phyloP scores from a whole-genome alignment of 2,113 vertebrate genomes.

The Osmerus mordax region DNA sequence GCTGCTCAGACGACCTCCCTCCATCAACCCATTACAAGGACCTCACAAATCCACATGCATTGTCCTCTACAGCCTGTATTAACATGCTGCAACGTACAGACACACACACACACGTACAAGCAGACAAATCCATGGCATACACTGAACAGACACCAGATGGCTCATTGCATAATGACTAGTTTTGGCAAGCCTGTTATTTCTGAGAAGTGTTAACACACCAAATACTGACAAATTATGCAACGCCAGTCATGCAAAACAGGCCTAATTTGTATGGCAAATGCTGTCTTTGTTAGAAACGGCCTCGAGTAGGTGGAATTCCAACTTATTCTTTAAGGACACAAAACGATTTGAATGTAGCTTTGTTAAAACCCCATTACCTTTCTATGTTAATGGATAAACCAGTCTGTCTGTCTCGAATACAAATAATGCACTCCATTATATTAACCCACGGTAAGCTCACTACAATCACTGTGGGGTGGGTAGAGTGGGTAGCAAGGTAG shows the following conservation, averaged over 20 bases:
- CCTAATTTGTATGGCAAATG: background rate
- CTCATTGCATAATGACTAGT: background rate
- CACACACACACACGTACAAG: background rate
- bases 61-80: background rate
- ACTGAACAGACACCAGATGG: background rate
- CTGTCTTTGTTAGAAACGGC: too few relatives aligned
- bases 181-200: background rate
- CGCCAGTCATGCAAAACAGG: background rate
- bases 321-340: too few relatives aligned
- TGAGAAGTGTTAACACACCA: background rate
- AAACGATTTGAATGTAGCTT: too few relatives aligned
- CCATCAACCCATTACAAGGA: conserved; percentile 2
- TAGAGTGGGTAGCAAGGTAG: too few relatives aligned
- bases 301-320: too few relatives aligned
- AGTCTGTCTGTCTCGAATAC: too few relatives aligned
- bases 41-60: background rate
- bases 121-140: background rate
- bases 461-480: too few relatives aligned
- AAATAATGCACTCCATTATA: too few relatives aligned
- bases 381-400: too few relatives aligned
- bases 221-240: background rate
- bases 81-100: background rate
- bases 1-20: background rate
- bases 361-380: too few relatives aligned
- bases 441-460: too few relatives aligned